Base-by-base conservation (phyloP, 2,797 vertebrate genomes). In the Clarias laeviceps region DNA sequence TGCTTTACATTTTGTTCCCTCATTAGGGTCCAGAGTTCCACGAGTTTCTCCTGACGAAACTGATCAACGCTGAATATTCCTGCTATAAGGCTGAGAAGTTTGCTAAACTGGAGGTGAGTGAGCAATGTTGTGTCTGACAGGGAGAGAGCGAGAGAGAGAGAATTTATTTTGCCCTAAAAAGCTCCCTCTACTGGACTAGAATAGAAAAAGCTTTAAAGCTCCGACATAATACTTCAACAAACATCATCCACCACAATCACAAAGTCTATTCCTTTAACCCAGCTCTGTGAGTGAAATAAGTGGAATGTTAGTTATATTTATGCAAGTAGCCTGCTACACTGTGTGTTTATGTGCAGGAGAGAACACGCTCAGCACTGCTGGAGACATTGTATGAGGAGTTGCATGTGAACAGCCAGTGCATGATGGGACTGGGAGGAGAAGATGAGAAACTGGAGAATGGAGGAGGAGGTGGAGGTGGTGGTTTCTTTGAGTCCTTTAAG, bases 51-150 rank as follows among this genome's bases (percentile, higher is more conserved):
- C 95, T 99, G 93, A 98, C 97, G 0, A 99, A 99, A 92, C 96
- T 99, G 88, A 99, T 99, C 93, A 99, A 99, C 27, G 98, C 98
- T 0, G 98, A 99, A 90, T 97, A 97, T 0, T 97, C 97, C 87
- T 99, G 98, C 91, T 99, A 97, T 94, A 97, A 97, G 84, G 98
- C 98, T 0, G 98, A 99, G 92, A 99, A 98, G 94, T 99, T 99
- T 84, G 97, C 97, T 91, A 98, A 97, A 89, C 94, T 99, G 78
- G 97, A 99, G 97, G 98, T 97, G 92, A 96, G 95, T 34, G 61
- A 61, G 27, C 81, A 24, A 40, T 22, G 15, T 37, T 88, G 73
- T 84, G 56, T 54, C 45, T 22, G 11, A 50, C 11, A 50, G 11
- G 45, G 45, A 50, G 11, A 50, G 45, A 40, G 34, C n/a, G 9